Conservation (phyloP, 2,797 vertebrate genomes). For the Avahi laniger region DNA sequence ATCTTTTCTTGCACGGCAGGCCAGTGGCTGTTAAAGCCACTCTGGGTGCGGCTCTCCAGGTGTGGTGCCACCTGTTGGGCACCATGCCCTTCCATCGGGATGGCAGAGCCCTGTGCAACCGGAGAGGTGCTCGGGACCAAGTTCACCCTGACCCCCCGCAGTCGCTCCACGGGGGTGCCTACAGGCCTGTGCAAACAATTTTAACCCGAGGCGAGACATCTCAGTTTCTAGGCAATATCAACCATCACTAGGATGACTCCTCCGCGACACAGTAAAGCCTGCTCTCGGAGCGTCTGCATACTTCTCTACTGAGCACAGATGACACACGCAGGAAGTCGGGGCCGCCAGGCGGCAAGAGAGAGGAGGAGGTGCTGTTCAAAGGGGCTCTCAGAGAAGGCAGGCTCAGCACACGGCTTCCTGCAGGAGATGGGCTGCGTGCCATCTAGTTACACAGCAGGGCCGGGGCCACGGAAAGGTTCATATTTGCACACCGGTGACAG, state of each 20-base stretch:
- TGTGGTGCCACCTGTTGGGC: not conserved
- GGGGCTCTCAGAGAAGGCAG: not conserved
- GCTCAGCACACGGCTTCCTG: not conserved
- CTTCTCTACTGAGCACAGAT: too few species aligned
- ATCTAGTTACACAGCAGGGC: not conserved
- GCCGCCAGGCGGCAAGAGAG: accelerated
- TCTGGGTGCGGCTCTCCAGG: accelerated
- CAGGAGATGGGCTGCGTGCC: not conserved
- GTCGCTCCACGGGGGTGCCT: not conserved
- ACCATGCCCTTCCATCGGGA: not conserved
- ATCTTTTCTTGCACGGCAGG: not conserved
- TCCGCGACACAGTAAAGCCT: too few species aligned
- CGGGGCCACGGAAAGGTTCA: not conserved
- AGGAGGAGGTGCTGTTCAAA: not conserved
- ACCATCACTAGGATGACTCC: accelerated
- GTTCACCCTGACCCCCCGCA: too few species aligned
- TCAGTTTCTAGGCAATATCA: not conserved
- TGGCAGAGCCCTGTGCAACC: accelerated
- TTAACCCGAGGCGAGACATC: not conserved
- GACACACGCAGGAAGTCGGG: accelerated
- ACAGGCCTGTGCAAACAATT: not conserved
- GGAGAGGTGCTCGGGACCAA: accelerated
- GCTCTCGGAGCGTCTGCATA: accelerated
- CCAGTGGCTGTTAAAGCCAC: not conserved
- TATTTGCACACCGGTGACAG: not conserved